Evolutionary conservation across 2,888 invertebrate species (phyloP), one percentile per base, ranked within the genome.

Genomic region (Agrilus mali): DNA sequence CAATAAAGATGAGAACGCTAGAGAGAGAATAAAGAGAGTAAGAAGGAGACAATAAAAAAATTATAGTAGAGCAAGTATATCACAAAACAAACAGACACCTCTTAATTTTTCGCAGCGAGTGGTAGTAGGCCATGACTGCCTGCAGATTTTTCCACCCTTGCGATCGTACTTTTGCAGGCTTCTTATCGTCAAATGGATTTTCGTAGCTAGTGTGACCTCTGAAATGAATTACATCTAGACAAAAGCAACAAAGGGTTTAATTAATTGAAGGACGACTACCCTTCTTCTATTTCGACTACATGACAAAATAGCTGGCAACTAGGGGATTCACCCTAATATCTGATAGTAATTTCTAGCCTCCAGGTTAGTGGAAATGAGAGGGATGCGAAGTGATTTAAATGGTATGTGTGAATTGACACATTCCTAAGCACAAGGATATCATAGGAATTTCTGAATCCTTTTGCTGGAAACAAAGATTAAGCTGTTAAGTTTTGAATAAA

Each of bases 101-200:
- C 82, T 87, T 86, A 73, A 88, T 87, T 74, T 86, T 85, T 73
- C 87, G 78, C 66, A 88, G 79, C 59, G 86, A 81, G 71, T 85
- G 82, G 77, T 87, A 87, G 75, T 86, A 85, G 63, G 86, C 84
- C 85, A 87, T 84, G 64, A 86, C 87, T 60, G 86, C 86, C 65
- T 86, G 78, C 60, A 88, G 79, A 72, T 85, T 86, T 69, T 82
- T 80, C 87, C 87, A 88, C 67, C 83, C 85, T 72, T 84, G 85
- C 64, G 64, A 62, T 14, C 64, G 65, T 49, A 53, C 55, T 50
- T 57, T 58, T 53, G 54, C 42, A 27, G 56, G 48, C 40, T 54
- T 56, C 47, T 56, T 56, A 36, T 50, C 50, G 42, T 46, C 44
- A 47, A 48, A 47, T 44, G 48, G 45, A 42, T 40, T 44, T 46